These are phyloP conservation scores for Erebia palarica DNA, from an alignment of 2,888 invertebrate species.

Conservation along the genomic window DNA sequence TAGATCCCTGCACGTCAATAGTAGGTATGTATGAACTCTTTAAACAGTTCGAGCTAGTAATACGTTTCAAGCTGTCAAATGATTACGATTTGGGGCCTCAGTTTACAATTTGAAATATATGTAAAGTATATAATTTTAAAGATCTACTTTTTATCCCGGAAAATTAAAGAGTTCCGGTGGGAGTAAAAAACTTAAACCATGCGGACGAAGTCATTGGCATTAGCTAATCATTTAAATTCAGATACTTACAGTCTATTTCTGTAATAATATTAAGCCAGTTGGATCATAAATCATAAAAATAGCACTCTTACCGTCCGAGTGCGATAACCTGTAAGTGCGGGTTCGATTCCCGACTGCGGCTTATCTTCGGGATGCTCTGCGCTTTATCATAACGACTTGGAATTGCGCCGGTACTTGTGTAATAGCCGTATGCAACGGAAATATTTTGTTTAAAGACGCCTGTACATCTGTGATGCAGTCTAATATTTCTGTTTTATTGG, in stretches of 20 bases:
- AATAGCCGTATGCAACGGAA: neutral
- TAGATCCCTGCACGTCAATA: too few relatives aligned
- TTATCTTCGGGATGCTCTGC: constrained; percentile 39
- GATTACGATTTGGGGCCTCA: too few relatives aligned
- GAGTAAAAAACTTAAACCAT: neutral
- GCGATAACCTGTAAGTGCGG: constrained; percentile 41
- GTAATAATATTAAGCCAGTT: constrained; percentile 11
- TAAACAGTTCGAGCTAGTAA: too few relatives aligned
- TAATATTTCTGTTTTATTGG: too few relatives aligned
- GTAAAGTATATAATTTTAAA: too few relatives aligned
- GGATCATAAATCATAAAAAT: constrained; percentile 14
- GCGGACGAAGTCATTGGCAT: too few relatives aligned
- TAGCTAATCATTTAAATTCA: neutral
- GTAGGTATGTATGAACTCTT: too few relatives aligned
- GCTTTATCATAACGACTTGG: constrained; percentile 27
- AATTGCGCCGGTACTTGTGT: neutral
- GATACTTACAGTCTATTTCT: constrained; percentile 16
- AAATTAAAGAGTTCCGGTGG: too few relatives aligned
- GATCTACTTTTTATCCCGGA: too few relatives aligned
- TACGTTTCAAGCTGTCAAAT: too few relatives aligned
- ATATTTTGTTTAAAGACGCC: neutral
- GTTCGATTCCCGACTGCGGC: constrained; percentile 30
- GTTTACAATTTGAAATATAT: too few relatives aligned
- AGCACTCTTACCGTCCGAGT: constrained; percentile 23
- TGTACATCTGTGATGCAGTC: neutral